Evolutionary conservation across 2,888 invertebrate genomes (phyloP).

Genomic region (Meteorus cinctellus): DNA sequence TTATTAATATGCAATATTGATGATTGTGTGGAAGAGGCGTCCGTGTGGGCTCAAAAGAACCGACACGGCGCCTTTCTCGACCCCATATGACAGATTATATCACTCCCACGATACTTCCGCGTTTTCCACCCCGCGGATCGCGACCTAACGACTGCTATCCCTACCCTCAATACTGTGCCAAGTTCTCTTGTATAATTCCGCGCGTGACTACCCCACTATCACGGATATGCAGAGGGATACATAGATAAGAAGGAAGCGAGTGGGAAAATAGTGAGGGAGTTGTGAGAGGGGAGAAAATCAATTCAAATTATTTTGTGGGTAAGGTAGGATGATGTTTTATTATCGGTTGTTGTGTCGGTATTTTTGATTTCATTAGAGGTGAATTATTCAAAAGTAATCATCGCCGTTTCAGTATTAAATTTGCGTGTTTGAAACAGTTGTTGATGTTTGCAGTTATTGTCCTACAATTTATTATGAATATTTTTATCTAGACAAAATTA

Average conservation of each 20-base stretch:
- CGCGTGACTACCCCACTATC: not conserved
- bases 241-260: not conserved
- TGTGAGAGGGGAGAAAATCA: not conserved
- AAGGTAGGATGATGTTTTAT: not conserved
- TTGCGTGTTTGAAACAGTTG: no score
- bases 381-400: no score
- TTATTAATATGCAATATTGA: not conserved
- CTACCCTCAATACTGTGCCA: not conserved
- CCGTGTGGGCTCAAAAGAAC: slow-evolving; percentile 63
- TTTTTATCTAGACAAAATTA: no score
- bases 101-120: slow-evolving; percentile 44
- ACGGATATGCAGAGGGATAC: not conserved
- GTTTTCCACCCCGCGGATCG: slow-evolving; percentile 24
- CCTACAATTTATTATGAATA: no score
- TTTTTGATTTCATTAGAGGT: no score
- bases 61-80: slow-evolving; percentile 63
- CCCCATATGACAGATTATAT: slow-evolving; percentile 61
- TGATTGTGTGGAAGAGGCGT: slow-evolving; percentile 51
- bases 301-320: not conserved
- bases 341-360: not conserved
- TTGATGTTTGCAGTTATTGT: no score
- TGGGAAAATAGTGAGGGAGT: not conserved
- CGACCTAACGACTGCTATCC: slow-evolving; percentile 26
- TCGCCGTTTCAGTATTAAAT: no score
- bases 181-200: not conserved